Evolutionary conservation across 2,888 invertebrate genomes (phyloP).

Genomic region (Acleris literana): DNA sequence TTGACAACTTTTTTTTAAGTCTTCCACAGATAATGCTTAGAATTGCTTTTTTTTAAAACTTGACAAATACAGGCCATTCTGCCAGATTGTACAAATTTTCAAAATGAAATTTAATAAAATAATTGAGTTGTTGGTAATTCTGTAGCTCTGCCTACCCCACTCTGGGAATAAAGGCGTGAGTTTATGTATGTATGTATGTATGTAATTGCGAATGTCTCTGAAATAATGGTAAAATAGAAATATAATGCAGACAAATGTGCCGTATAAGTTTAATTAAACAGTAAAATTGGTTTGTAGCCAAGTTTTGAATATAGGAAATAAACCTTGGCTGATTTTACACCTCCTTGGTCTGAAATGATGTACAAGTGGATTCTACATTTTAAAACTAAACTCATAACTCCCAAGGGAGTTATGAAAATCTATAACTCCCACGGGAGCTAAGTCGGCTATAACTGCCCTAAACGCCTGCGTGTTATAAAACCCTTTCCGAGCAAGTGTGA

Average conservation of each 20-base stretch:
- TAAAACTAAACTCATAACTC: constrained; percentile 5
- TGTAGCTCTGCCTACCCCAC: no score
- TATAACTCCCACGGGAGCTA: background rate
- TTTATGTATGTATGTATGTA: no score
- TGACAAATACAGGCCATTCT: background rate
- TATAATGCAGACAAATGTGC: background rate
- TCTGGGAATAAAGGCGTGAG: no score
- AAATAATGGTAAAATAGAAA: background rate
- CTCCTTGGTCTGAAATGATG: background rate
- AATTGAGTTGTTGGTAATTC: background rate
- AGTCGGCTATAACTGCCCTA: background rate
- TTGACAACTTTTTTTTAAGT: background rate
- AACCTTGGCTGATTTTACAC: constrained; percentile 4
- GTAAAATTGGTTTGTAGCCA: background rate
- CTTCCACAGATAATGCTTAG: background rate
- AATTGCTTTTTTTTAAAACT: background rate
- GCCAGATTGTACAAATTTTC: background rate
- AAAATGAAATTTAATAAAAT: background rate
- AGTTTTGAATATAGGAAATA: constrained; percentile 5
- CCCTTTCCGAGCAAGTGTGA: constrained; percentile 5
- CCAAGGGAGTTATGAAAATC: constrained; percentile 2
- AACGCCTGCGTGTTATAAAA: background rate
- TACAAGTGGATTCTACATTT: background rate
- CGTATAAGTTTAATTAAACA: background rate
- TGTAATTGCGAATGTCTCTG: background rate